These are phyloP conservation scores for Chelonus formosanus DNA, from an alignment of 2,888 invertebrate genomes.

Conservation along the genomic window DNA sequence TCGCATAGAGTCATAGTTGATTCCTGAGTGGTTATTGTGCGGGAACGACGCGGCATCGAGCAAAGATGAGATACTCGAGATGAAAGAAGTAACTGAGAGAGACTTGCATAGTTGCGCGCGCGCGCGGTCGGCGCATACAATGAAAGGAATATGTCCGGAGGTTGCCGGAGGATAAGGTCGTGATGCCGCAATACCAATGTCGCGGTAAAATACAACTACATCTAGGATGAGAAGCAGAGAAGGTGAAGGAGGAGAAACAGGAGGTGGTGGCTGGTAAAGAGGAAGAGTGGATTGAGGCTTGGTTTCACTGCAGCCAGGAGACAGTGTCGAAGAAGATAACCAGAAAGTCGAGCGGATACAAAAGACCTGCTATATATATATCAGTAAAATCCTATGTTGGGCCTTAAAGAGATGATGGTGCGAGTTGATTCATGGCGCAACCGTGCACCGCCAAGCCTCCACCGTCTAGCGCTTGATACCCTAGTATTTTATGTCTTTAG, in stretches of 20 bases:
- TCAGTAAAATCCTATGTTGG: slow-evolving; percentile 52
- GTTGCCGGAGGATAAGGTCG: slow-evolving; percentile 46
- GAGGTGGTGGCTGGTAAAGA: slow-evolving; percentile 15
- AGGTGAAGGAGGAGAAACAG: background rate
- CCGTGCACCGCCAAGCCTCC: slow-evolving; percentile 39
- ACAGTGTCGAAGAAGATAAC: slow-evolving; percentile 49
- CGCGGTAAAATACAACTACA: slow-evolving; percentile 32
- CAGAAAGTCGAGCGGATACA: slow-evolving; percentile 50
- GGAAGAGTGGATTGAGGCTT: slow-evolving; percentile 35
- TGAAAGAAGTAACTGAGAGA: slow-evolving; percentile 19
- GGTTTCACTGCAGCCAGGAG: slow-evolving; percentile 29
- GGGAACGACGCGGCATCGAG: slow-evolving; percentile 42
- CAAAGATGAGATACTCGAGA: slow-evolving; percentile 28
- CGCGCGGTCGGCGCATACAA: slow-evolving; percentile 42
- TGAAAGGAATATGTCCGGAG: slow-evolving; percentile 41
- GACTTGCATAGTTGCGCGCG: slow-evolving; percentile 17
- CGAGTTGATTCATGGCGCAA: slow-evolving; percentile 48
- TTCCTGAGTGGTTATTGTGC: slow-evolving; percentile 22
- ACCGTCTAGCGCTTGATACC: slow-evolving; percentile 33
- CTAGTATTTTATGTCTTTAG: slow-evolving; percentile 50
- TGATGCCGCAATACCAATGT: slow-evolving; percentile 57
- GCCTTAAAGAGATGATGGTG: slow-evolving; percentile 43
- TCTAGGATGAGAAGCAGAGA: slow-evolving; percentile 25
- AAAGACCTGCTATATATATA: slow-evolving; percentile 53
- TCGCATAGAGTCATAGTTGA: slow-evolving; percentile 52